Evolutionary conservation across 2,888 invertebrate species (phyloP).

Genomic region (Coecobrya sp.): DNA sequence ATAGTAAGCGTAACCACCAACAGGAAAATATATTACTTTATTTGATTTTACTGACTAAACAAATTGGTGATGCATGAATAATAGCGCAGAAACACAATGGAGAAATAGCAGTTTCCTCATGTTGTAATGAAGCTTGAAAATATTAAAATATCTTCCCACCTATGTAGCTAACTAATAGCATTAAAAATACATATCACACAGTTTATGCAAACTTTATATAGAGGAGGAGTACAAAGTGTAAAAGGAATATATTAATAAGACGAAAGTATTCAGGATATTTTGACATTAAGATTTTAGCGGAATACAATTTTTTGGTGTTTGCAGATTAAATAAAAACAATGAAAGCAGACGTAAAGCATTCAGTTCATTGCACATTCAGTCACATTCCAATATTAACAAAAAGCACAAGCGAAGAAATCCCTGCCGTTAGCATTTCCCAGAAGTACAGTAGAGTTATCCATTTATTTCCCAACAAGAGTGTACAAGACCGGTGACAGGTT

Average conservation of each 20-base stretch:
- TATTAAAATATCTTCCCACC: constrained; percentile 34
- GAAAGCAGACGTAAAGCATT: background rate
- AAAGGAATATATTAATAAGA: background rate
- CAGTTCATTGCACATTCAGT: background rate
- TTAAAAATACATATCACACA: constrained; percentile 26
- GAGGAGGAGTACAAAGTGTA: no score
- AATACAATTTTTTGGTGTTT: background rate
- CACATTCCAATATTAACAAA: background rate
- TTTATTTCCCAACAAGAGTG: constrained; percentile 43
- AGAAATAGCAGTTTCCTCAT: background rate
- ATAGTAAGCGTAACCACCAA: background rate
- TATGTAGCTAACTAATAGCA: constrained; percentile 3
- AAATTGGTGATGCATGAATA: background rate
- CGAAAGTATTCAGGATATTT: background rate
- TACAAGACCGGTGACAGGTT: constrained; percentile 69
- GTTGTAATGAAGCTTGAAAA: constrained; percentile 33
- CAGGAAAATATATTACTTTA: constrained; percentile 10
- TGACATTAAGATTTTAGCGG: background rate
- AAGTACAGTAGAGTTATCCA: constrained; percentile 22
- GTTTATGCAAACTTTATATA: background rate
- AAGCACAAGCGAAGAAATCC: background rate
- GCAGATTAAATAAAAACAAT: constrained; percentile 6
- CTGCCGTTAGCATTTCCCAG: constrained; percentile 36
- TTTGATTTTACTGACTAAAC: background rate
- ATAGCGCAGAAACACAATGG: background rate